These are phyloP conservation scores for Lateolabrax maculatus DNA, from an alignment of 2,797 vertebrate genomes.

Conservation along the genomic window DNA sequence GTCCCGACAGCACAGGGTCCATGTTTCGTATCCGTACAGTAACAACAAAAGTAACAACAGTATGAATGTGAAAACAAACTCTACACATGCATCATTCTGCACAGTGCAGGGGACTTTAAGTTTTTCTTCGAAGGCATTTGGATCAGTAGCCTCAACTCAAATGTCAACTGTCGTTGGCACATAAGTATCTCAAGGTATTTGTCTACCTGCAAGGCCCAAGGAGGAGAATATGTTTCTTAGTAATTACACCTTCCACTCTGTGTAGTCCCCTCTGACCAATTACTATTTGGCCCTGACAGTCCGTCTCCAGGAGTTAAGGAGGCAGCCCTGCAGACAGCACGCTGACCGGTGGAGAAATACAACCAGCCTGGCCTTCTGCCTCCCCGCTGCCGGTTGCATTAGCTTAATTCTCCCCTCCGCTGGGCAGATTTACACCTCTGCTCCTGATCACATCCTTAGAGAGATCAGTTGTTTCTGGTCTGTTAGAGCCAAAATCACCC, in stretches of 20 bases:
- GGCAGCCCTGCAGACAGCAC: slow-evolving; percentile 39
- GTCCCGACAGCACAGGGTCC: no score
- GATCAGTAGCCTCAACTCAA: not conserved
- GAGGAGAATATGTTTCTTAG: slow-evolving; percentile 26
- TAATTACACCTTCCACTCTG: slow-evolving; percentile 57
- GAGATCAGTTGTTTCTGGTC: slow-evolving; percentile 48
- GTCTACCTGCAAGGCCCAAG: slow-evolving; percentile 6
- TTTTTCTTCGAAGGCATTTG: slow-evolving; percentile 2
- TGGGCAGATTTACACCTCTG: slow-evolving; percentile 64
- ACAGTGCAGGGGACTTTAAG: not conserved
- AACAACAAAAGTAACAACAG: no score
- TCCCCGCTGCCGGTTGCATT: slow-evolving; percentile 47
- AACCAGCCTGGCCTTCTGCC: slow-evolving; percentile 40
- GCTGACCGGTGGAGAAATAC: slow-evolving; percentile 49
- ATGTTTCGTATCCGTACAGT: no score
- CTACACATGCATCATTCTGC: not conserved
- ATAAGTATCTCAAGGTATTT: slow-evolving; percentile 11
- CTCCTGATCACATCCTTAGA: slow-evolving; percentile 60
- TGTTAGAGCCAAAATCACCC: slow-evolving; percentile 33
- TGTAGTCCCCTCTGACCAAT: slow-evolving; percentile 61
- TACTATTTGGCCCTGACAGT: slow-evolving; percentile 55
- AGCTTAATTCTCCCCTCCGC: slow-evolving; percentile 55
- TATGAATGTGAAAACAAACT: not conserved
- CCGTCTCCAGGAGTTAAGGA: slow-evolving; percentile 39
- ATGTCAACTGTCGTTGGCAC: not conserved